Evolutionary conservation across 1,140 invertebrate genomes (phyloP).

Genomic region (Scylla paramamosain): DNA sequence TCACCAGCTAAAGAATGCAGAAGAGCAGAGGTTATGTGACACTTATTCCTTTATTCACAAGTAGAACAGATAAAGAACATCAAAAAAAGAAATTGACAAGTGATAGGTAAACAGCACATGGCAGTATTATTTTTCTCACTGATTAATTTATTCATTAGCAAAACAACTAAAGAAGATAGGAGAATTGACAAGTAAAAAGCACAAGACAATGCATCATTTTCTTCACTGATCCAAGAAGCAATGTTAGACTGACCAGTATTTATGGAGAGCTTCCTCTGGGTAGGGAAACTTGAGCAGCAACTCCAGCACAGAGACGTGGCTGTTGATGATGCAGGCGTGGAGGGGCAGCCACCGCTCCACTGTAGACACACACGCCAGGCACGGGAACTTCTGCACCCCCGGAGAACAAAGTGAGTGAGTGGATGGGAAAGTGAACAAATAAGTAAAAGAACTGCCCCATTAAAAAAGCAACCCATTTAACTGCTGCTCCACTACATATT

Average conservation of each 20-base stretch:
- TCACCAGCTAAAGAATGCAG: slow-evolving; percentile 76
- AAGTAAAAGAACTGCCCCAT: background rate
- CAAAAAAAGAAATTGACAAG: no score
- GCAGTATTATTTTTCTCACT: no score
- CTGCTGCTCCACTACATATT: background rate
- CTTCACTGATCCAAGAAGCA: background rate
- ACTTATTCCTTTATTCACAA: background rate
- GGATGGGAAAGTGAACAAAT: no score
- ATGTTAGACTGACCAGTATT: slow-evolving; percentile 81
- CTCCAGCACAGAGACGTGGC: slow-evolving; percentile 88
- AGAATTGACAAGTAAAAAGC: no score
- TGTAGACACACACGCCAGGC: slow-evolving; percentile 87
- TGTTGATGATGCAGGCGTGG: slow-evolving; percentile 94
- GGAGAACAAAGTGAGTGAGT: slow-evolving; percentile 11
- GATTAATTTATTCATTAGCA: no score
- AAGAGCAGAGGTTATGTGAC: background rate
- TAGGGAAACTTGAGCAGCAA: slow-evolving; percentile 91
- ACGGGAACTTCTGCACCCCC: slow-evolving; percentile 84
- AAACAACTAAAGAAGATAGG: no score
- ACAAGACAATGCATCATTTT: background rate
- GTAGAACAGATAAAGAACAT: background rate
- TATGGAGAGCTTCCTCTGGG: slow-evolving; percentile 86
- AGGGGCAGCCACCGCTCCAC: slow-evolving; percentile 95
- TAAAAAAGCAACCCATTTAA: background rate
- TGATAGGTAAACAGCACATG: no score